Conservation (phyloP, 2,888 invertebrate genomes). For the Xestia c-nigrum region DNA sequence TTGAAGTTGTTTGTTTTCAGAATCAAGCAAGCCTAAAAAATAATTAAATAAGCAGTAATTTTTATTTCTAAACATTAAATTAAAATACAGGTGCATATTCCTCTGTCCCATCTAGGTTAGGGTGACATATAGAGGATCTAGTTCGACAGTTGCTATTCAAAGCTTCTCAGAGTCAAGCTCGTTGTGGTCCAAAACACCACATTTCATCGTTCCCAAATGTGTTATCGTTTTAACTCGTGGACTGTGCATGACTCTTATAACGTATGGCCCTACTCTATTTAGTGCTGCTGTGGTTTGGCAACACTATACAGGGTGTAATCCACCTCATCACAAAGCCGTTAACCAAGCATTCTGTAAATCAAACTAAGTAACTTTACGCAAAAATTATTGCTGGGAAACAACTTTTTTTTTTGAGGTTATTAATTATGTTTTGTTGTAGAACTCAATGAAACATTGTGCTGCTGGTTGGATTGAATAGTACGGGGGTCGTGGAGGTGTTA, state of each 20-base stretch:
- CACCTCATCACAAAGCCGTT: too few relatives aligned
- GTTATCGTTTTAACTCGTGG: conserved; percentile 85
- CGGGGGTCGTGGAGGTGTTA: too few relatives aligned
- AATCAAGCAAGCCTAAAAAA: background rate
- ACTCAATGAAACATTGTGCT: too few relatives aligned
- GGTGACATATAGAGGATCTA: conserved; percentile 73
- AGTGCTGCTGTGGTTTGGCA: conserved; percentile 71
- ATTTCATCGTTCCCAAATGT: conserved; percentile 80
- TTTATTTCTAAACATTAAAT: conserved; percentile 3
- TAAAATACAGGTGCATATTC: conserved; percentile 36
- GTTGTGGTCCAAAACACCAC: conserved; percentile 73
- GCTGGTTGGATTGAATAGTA: too few relatives aligned
- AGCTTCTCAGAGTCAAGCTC: conserved; percentile 54
- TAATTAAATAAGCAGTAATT: too few relatives aligned
- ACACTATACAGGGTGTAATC: too few relatives aligned
- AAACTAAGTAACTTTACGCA: too few relatives aligned
- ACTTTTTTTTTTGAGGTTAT: too few relatives aligned
- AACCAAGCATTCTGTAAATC: too few relatives aligned
- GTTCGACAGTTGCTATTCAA: conserved; percentile 66
- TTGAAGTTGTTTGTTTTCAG: background rate
- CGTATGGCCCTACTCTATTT: conserved; percentile 73
- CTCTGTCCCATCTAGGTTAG: conserved; percentile 24
- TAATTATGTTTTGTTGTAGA: too few relatives aligned
- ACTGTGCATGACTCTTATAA: conserved; percentile 69
- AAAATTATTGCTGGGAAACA: too few relatives aligned